phyloP scores from a whole-genome alignment of 2,888 invertebrate genomes.

The Zootermopsis nevadensis region DNA sequence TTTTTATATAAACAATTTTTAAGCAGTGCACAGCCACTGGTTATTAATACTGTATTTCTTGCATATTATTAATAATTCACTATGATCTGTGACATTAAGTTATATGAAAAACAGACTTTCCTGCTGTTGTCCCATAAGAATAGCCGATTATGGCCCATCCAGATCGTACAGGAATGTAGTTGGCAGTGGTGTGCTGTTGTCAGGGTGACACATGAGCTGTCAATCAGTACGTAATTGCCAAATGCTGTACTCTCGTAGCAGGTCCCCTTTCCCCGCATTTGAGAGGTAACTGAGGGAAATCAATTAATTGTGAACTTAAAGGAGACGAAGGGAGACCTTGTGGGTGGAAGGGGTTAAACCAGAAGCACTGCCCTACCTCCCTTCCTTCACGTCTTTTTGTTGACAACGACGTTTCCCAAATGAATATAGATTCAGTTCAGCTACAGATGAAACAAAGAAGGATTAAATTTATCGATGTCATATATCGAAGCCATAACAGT shows the following conservation, averaged over 20 bases:
- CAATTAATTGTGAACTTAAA: conserved; percentile 39
- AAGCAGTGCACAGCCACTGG: too few species aligned
- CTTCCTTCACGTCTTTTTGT: neutral
- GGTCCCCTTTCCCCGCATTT: neutral
- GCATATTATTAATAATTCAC: too few species aligned
- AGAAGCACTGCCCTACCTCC: neutral
- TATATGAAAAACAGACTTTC: too few species aligned
- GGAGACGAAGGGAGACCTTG: conserved; percentile 21
- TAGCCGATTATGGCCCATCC: neutral
- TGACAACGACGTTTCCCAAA: neutral
- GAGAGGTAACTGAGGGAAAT: conserved; percentile 4
- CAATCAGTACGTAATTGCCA: conserved; percentile 52
- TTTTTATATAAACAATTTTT: too few species aligned
- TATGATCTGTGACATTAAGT: too few species aligned
- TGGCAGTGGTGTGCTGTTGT: conserved; percentile 47
- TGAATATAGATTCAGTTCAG: neutral
- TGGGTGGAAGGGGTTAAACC: neutral
- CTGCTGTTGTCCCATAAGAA: neutral
- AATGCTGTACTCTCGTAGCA: conserved; percentile 46
- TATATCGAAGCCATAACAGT: too few species aligned
- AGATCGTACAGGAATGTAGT: neutral
- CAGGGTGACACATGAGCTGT: conserved; percentile 49
- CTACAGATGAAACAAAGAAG: too few species aligned
- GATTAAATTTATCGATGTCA: too few species aligned
- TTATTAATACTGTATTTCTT: too few species aligned